A percentile compares a stretch with the other conserved stretches of the same genome.
Conservation (phyloP, 1,140 invertebrate species). For the Polyergus mexicanus region DNA sequence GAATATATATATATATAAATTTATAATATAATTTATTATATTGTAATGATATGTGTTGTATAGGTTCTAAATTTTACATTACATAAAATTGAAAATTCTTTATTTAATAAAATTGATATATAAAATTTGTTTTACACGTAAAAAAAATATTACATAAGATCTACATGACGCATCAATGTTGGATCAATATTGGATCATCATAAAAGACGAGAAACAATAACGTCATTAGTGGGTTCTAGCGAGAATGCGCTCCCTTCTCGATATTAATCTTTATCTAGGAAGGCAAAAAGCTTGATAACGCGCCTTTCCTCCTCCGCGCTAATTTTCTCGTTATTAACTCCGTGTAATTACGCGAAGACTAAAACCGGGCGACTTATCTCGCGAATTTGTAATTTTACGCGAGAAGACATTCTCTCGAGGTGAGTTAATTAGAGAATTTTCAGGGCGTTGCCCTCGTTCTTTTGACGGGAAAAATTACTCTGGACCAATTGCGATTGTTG, state of each 20-base stretch:
- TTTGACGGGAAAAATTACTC: neutral
- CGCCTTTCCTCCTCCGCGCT: neutral
- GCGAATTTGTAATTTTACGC: constrained; percentile 36
- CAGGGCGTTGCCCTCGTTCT: neutral
- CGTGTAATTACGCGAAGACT: constrained; percentile 34
- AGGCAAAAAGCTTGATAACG: neutral
- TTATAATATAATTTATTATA: no score
- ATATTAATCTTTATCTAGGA: constrained; percentile 30
- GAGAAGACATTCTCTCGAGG: neutral
- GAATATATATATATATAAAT: no score
- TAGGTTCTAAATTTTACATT: no score
- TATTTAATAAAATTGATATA: no score
- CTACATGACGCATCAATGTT: neutral
- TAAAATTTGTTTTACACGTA: no score
- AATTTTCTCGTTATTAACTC: constrained; percentile 50
- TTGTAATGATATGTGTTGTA: no score
- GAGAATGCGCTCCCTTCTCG: neutral
- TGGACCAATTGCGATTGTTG: neutral
- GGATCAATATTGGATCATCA: neutral
- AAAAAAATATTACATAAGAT: no score
- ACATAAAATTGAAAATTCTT: no score
- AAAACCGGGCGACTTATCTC: constrained; percentile 19
- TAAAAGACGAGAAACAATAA: neutral
- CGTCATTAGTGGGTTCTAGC: neutral
- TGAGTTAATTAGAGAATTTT: constrained; percentile 55